Base-by-base conservation (phyloP, 1,140 invertebrate genomes). In the Drosophila chauvacae region DNA sequence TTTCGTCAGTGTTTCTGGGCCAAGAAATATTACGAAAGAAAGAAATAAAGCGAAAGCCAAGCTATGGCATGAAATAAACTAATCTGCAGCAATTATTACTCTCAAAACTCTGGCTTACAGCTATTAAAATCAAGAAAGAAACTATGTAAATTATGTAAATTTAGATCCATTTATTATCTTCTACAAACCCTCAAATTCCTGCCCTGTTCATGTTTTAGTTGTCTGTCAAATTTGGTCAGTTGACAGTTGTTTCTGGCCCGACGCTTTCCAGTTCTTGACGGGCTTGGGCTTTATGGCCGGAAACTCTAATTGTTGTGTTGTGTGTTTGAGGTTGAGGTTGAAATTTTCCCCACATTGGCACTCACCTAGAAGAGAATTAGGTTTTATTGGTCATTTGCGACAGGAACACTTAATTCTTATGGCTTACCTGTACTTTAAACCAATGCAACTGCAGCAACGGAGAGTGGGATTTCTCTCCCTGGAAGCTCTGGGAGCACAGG, bases 241-340 rank as follows among this genome's bases (percentile, higher is more conserved):
- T 77, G 81, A 77, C 83, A 69, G 51, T 56, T 82, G 77, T 74
- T 88, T 90, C 62, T 88, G 80, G 85, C 51, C 80, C 84, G 86
- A 87, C 83, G 83, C 83, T 62, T 79, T 61, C 39, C 55, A 59
- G 64, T 66, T 76, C 56, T 84, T 57, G 30, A 26, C 60, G 71
- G 62, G 53, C 63, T 84, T 87, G 71, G 62, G 56, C 63, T 84
- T 87, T 90, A 88, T 74, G 62, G 78, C 85, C 85, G 85, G 85
- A 88, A 90, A 68, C 76, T 90, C 81, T 85, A 88, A 90, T 90
- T 88, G 81, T 59, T 69, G 72, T 56, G 26, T 61, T 56, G 26
- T 61, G 48, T 39, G 60, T 63, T 63, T 63, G 35, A 63, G 60
- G 35, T 71, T 70, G 74, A 57, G 75, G 73, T 76, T 62, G 41